Evolutionary conservation across 2,797 vertebrate genomes (phyloP).

Genomic region (Harpagifer antarcticus): DNA sequence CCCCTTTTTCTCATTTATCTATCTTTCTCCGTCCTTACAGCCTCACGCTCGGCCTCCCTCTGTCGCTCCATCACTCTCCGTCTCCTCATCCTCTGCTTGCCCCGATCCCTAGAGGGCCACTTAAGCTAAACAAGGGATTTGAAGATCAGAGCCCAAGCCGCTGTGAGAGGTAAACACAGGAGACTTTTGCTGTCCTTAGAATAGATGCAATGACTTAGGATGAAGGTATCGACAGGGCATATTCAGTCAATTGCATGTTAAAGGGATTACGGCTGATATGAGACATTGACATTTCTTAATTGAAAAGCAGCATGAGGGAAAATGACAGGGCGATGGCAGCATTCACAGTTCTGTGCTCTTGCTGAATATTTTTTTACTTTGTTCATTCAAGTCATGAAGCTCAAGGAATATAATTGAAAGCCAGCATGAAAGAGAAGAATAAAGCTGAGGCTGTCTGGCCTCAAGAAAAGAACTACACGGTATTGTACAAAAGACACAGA

Average conservation of each 20-base stretch:
- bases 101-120: slow-evolving; percentile 76
- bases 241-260: slow-evolving; percentile 49
- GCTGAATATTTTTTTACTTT: slow-evolving; percentile 38
- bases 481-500: slow-evolving; percentile 4
- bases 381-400: slow-evolving; percentile 47
- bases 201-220: slow-evolving; percentile 30
- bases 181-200: slow-evolving; percentile 52
- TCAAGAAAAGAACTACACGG: slow-evolving; percentile 20
- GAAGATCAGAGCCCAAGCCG: slow-evolving; percentile 73
- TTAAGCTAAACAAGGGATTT: slow-evolving; percentile 81
- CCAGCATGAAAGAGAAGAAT: slow-evolving; percentile 31
- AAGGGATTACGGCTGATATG: slow-evolving; percentile 61
- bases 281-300: slow-evolving; percentile 71
- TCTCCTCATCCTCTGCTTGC: slow-evolving; percentile 49
- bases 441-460: slow-evolving; percentile 5
- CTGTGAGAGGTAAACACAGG: slow-evolving; percentile 72
- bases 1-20: slow-evolving; percentile 42
- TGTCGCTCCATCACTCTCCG: slow-evolving; percentile 45
- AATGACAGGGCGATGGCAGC: slow-evolving; percentile 34
- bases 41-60: slow-evolving; percentile 16
- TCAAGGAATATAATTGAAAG: slow-evolving; percentile 50
- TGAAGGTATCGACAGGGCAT: slow-evolving; percentile 47
- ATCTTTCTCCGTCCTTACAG: slow-evolving; percentile 42
- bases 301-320: slow-evolving; percentile 71
- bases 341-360: slow-evolving; percentile 40